Base-by-base conservation (phyloP, 2,797 vertebrate species). In the Falco peregrinus region DNA sequence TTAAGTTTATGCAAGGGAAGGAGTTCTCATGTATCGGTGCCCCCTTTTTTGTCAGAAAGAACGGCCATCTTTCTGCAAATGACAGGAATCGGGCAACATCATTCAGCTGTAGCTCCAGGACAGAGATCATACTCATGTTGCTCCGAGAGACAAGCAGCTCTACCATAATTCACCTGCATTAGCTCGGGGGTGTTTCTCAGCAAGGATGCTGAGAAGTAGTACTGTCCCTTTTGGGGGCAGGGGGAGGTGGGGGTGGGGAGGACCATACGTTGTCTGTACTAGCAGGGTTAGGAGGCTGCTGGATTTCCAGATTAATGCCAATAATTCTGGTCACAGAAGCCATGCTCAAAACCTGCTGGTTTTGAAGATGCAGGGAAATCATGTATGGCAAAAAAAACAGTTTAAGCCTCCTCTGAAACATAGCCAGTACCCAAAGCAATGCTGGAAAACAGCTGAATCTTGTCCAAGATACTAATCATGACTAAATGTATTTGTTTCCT, bases 201-300 rank as follows among this genome's bases (percentile, higher is more conserved):
- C 8, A 41, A 47, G 26, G 64, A 31, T 43, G 59, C 31, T 56
- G 65, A 54, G 69, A 63, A 71, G 81, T 6, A 61, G 5, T 10
- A 28, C 5, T 6, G 11, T 7, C 22, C 9, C 6, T 57, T 75
- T 29, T 7, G 14, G 15, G 39, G 39, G 39, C 39, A 41, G 39
- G 39, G 39, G 13, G 39, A 13, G 39, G 39, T 41, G 39, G 39
- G 11, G 17, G 21, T 13, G 7, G 11, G 6, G 37, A 6, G 12
- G 33, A 13, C 3, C 47, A 73, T 0, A 1, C 16, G 26, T 18
- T 9, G 9, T 17, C 68, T 0, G 1, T 25, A 10, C 17, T 17
- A n/a, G 24, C 25, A 47, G 12, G 10, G 16, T 45, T 17, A 22
- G 19, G 15, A 7, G 29, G 41, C 16, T 93, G 45, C 11, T 53